phyloP scores from a whole-genome alignment of 2,113 vertebrate species.

The Holacanthus passer region DNA sequence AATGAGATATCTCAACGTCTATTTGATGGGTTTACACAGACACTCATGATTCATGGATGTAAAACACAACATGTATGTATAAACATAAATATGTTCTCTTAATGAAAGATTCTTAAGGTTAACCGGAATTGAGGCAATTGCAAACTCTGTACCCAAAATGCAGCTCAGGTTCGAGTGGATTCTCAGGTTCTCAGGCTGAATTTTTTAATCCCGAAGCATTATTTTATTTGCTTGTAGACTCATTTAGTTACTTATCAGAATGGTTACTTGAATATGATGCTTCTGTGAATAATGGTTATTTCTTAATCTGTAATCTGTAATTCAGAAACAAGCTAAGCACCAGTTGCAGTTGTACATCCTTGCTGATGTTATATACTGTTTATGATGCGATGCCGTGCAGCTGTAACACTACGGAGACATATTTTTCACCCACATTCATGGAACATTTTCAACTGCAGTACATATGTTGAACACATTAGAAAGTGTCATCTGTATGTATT shows the following conservation, averaged over 20 bases:
- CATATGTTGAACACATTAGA: conserved; percentile 15
- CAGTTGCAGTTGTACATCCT: no score
- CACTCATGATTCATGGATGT: no score
- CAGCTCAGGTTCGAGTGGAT: background rate
- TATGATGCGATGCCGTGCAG: background rate
- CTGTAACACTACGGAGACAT: background rate
- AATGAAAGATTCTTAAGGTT: no score
- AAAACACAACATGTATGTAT: no score
- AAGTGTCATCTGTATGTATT: background rate
- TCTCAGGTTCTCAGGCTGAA: background rate
- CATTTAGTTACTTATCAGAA: no score
- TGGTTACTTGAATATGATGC: no score
- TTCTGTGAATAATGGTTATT: no score
- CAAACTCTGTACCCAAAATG: no score
- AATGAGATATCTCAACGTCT: no score
- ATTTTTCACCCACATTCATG: background rate
- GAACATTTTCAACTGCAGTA: conserved; percentile 4
- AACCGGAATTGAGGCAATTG: no score
- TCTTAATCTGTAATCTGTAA: background rate
- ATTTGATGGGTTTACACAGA: no score
- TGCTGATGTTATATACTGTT: background rate
- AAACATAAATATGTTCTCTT: no score
- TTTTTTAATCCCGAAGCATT: background rate
- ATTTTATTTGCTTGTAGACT: background rate
- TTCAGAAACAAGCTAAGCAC: background rate